Conservation (phyloP, 2,888 invertebrate genomes). For the Chouioia cunea region DNA sequence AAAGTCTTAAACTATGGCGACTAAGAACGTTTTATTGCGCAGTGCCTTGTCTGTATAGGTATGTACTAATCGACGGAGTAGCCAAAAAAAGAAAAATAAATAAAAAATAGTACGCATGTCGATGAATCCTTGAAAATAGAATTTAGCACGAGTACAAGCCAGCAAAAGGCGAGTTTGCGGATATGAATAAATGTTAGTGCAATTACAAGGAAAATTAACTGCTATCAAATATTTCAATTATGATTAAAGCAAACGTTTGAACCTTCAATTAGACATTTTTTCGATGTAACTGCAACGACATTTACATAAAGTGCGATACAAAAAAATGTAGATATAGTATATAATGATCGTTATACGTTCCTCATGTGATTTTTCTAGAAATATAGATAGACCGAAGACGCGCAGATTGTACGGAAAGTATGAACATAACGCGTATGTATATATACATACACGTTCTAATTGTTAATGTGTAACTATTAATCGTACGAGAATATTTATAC, state of each 20-base stretch:
- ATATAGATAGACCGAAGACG: conserved; percentile 44
- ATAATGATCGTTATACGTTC: conserved; percentile 45
- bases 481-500: conserved; percentile 56
- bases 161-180: not conserved
- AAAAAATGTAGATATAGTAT: conserved; percentile 16
- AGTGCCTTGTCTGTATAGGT: conserved; percentile 65
- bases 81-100: conserved; percentile 37
- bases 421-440: conserved; percentile 39
- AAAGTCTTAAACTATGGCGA: conserved; percentile 46
- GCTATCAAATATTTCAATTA: conserved; percentile 3
- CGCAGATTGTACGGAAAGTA: conserved; percentile 56
- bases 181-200: conserved; percentile 5
- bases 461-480: conserved; percentile 52
- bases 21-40: conserved; percentile 58
- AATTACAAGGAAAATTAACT: conserved; percentile 20
- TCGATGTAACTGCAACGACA: conserved; percentile 17
- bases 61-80: conserved; percentile 57
- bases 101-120: conserved; percentile 18
- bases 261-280: conserved; percentile 32
- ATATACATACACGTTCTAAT: conserved; percentile 48
- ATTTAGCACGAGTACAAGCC: not conserved
- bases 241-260: not conserved
- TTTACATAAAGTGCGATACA: conserved; percentile 6
- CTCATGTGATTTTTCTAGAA: conserved; percentile 50
- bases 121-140: conserved; percentile 21